Percentiles rank a stretch among this genome's conserved stretches.
phyloP scores from a whole-genome alignment of 2,113 vertebrate genomes.

The Pan paniscus region DNA sequence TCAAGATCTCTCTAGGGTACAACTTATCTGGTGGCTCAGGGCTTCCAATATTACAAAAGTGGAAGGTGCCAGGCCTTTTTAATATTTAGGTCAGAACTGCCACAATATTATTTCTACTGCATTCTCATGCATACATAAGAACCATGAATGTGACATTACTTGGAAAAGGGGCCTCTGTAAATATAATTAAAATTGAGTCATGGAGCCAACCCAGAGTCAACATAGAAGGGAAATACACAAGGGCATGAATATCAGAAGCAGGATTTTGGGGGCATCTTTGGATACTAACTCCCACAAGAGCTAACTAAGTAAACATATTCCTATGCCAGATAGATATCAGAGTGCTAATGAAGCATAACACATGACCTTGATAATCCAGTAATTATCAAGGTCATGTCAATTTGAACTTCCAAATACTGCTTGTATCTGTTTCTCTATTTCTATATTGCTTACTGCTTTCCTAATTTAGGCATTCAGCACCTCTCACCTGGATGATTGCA shows the following conservation, averaged over 20 bases:
- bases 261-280: too few relatives aligned
- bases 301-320: neutral
- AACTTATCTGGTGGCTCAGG: neutral
- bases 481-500: neutral
- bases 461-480: neutral
- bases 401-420: neutral
- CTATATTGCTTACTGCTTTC: neutral
- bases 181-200: too few relatives aligned
- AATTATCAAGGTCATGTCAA: neutral
- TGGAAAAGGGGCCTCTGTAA: too few relatives aligned
- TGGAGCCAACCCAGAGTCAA: too few relatives aligned
- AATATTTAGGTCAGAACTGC: neutral
- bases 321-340: neutral
- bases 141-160: too few relatives aligned
- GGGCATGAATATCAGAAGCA: too few relatives aligned
- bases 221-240: too few relatives aligned
- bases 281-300: too few relatives aligned
- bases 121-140: too few relatives aligned
- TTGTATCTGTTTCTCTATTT: accelerated
- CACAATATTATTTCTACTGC: neutral
- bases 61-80: neutral
- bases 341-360: neutral
- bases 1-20: neutral
- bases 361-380: neutral
- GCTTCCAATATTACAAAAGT: neutral